phyloP scores from a whole-genome alignment of 2,888 invertebrate species.

The Crioceris asparagi region DNA sequence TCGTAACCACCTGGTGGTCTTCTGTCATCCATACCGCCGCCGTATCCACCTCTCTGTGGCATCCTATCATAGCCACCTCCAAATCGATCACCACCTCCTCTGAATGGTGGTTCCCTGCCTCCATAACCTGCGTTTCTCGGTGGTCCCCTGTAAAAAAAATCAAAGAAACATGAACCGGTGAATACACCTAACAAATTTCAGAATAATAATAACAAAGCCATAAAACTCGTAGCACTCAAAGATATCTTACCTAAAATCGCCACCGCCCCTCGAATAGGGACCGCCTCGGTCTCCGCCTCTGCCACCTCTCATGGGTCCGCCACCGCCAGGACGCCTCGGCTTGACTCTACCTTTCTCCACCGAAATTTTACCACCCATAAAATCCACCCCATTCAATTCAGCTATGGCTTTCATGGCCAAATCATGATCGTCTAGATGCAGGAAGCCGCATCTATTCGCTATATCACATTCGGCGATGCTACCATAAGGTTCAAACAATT shows the following conservation, averaged over 20 bases:
- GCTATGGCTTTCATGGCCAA: constrained; percentile 74
- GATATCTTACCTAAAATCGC: constrained; percentile 8
- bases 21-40: constrained; percentile 19
- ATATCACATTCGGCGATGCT: constrained; percentile 89
- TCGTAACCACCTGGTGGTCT: constrained; percentile 11
- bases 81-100: constrained; percentile 19
- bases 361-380: constrained; percentile 74
- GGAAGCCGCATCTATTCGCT: constrained; percentile 89
- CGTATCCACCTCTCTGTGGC: constrained; percentile 14
- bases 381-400: constrained; percentile 67
- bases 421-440: constrained; percentile 77
- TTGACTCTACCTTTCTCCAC: constrained; percentile 77
- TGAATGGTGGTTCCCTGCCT: constrained; percentile 20
- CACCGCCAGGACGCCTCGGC: constrained; percentile 41
- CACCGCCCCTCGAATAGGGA: constrained; percentile 32
- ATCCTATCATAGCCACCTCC: constrained; percentile 12
- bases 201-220: background rate
- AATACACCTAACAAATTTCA: background rate
- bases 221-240: background rate
- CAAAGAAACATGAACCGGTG: background rate
- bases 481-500: constrained; percentile 77
- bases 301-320: constrained; percentile 44
- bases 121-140: constrained; percentile 18
- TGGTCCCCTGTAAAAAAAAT: constrained; percentile 7
- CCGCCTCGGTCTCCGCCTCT: constrained; percentile 40